These are phyloP conservation scores for Drosophila affinis DNA, from an alignment of 2,888 invertebrate genomes.

Conservation along the genomic window DNA sequence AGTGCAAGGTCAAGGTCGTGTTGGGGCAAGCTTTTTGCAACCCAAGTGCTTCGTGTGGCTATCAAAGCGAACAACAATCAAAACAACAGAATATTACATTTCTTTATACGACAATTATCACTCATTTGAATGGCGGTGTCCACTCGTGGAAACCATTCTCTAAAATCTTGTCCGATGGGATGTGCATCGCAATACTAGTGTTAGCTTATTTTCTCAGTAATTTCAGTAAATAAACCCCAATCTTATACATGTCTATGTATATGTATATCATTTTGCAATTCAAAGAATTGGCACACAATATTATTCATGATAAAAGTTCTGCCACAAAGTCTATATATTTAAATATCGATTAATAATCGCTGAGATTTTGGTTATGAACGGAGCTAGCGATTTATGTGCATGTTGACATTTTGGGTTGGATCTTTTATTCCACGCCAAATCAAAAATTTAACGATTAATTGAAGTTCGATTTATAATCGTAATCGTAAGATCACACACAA, in stretches of 20 bases:
- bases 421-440: not conserved
- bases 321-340: too few relatives aligned
- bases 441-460: not conserved
- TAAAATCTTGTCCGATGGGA: not conserved
- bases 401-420: too few relatives aligned
- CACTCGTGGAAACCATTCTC: not conserved
- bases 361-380: too few relatives aligned
- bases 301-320: too few relatives aligned
- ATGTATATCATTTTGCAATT: too few relatives aligned
- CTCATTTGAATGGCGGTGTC: not conserved
- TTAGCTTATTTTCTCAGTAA: not conserved
- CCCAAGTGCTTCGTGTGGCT: not conserved
- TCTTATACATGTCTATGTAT: too few relatives aligned
- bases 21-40: slow-evolving; percentile 34
- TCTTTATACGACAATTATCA: not conserved
- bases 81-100: not conserved
- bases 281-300: too few relatives aligned
- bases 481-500: not conserved
- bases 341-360: too few relatives aligned
- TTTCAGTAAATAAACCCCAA: not conserved
- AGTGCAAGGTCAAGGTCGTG: slow-evolving; percentile 44
- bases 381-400: too few relatives aligned
- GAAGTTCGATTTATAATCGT: not conserved
- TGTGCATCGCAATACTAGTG: not conserved
- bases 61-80: not conserved